A percentile compares a stretch with the other conserved stretches of the same genome.
Conservation (phyloP, 2,888 invertebrate genomes). For the Panzeria rudis region DNA sequence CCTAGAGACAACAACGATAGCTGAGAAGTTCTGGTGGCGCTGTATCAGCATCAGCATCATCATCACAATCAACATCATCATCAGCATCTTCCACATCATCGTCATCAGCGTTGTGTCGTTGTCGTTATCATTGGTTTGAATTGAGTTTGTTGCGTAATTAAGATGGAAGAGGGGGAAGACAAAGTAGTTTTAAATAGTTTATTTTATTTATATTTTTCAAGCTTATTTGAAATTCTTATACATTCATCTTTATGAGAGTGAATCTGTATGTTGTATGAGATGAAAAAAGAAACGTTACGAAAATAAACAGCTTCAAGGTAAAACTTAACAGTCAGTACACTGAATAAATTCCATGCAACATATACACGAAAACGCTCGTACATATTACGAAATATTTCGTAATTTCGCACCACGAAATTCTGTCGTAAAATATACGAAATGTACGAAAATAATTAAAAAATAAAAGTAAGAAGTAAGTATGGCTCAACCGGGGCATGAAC, state of each 20-base stretch:
- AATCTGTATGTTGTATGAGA: neutral
- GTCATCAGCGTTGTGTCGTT: neutral
- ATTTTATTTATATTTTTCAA: constrained; percentile 42
- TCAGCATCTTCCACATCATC: neutral
- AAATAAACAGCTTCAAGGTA: constrained; percentile 55
- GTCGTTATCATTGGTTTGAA: neutral
- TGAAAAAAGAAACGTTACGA: constrained; percentile 16
- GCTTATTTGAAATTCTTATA: constrained; percentile 59
- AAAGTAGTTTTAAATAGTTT: constrained; percentile 22
- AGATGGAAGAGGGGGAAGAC: neutral
- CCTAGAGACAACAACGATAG: constrained; percentile 1
- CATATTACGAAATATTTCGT: no score
- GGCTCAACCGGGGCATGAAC: no score
- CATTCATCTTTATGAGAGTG: constrained; percentile 15
- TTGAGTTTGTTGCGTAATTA: constrained; percentile 21
- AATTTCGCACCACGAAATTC: no score
- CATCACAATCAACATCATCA: neutral
- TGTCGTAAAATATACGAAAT: no score
- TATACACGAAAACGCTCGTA: no score
- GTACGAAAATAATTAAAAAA: no score
- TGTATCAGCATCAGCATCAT: constrained; percentile 15
- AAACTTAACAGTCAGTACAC: constrained; percentile 23
- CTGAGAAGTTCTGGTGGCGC: neutral
- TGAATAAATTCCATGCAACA: no score
- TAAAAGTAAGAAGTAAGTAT: no score